These are phyloP conservation scores for Hemaris fuciformis DNA, from an alignment of 2,888 invertebrate genomes.

Conservation along the genomic window DNA sequence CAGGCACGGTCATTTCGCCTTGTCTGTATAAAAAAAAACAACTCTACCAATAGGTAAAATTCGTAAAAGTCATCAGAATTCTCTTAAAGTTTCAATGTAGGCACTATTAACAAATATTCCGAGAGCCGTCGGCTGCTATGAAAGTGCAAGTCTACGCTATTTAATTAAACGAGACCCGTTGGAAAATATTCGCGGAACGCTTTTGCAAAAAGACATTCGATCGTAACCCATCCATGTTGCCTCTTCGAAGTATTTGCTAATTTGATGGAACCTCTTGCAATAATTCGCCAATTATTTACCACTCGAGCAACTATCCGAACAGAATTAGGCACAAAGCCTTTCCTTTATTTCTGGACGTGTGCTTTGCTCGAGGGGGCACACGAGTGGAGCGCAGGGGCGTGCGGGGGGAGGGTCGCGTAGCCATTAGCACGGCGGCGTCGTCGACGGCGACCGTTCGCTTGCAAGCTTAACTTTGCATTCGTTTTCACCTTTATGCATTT, in stretches of 20 bases:
- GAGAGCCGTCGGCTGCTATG: background rate
- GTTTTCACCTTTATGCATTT: conserved; percentile 25
- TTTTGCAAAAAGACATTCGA: conserved; percentile 1
- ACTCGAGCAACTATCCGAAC: conserved; percentile 42
- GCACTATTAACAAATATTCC: background rate
- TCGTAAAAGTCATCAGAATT: background rate
- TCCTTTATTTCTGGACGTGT: conserved; percentile 67
- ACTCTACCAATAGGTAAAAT: background rate
- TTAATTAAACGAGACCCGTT: background rate
- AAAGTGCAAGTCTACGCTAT: background rate
- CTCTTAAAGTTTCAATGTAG: background rate
- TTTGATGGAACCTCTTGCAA: background rate
- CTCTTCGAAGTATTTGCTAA: background rate
- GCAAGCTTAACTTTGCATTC: conserved; percentile 28
- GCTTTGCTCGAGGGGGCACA: conserved; percentile 48
- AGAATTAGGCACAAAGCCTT: conserved; percentile 62
- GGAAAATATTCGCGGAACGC: background rate
- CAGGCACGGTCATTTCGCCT: no score
- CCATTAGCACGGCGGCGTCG: conserved; percentile 71
- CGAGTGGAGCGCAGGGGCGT: conserved; percentile 22
- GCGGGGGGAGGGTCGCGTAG: conserved; percentile 54
- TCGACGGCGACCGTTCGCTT: conserved; percentile 62
- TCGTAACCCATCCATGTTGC: background rate
- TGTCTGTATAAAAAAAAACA: no score
- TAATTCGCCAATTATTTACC: background rate